phyloP scores from a whole-genome alignment of 2,797 vertebrate species.

The Orestias chungarensis region DNA sequence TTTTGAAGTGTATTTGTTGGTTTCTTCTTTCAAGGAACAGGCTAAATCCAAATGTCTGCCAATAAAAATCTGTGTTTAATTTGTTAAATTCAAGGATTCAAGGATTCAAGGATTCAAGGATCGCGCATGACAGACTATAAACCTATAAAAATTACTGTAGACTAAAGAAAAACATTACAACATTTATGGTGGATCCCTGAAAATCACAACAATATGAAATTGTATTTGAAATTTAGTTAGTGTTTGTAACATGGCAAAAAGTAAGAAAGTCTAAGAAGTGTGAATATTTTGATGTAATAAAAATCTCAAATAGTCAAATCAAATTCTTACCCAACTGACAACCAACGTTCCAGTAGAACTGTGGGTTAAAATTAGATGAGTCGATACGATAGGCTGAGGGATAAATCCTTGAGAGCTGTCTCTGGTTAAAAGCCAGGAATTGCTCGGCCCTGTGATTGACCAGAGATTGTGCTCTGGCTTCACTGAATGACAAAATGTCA shows the following conservation, averaged over 20 bases:
- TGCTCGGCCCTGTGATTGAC: slow-evolving; percentile 92
- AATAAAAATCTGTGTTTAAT: no score
- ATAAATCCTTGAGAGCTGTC: slow-evolving; percentile 94
- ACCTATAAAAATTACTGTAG: no score
- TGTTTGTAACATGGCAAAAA: not conserved
- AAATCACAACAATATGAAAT: not conserved
- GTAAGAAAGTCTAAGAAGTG: not conserved
- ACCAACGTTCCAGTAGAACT: slow-evolving; percentile 96
- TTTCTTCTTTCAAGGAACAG: no score
- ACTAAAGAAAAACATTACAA: no score
- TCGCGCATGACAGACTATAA: no score
- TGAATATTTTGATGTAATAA: slow-evolving; percentile 7
- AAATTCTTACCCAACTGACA: slow-evolving; percentile 91
- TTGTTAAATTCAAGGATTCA: no score
- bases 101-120: no score
- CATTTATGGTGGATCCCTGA: not conserved
- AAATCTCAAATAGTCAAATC: slow-evolving; percentile 16
- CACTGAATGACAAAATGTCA: slow-evolving; percentile 95
- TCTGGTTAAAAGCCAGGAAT: slow-evolving; percentile 94
- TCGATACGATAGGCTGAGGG: slow-evolving; percentile 97
- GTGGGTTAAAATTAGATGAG: slow-evolving; percentile 97
- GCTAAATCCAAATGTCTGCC: no score
- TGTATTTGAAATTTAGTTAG: not conserved
- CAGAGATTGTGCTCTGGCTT: slow-evolving; percentile 92
- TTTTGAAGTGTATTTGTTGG: no score